These are phyloP conservation scores for Bacillus rossius DNA, from an alignment of 1,140 invertebrate genomes.

Conservation along the genomic window DNA sequence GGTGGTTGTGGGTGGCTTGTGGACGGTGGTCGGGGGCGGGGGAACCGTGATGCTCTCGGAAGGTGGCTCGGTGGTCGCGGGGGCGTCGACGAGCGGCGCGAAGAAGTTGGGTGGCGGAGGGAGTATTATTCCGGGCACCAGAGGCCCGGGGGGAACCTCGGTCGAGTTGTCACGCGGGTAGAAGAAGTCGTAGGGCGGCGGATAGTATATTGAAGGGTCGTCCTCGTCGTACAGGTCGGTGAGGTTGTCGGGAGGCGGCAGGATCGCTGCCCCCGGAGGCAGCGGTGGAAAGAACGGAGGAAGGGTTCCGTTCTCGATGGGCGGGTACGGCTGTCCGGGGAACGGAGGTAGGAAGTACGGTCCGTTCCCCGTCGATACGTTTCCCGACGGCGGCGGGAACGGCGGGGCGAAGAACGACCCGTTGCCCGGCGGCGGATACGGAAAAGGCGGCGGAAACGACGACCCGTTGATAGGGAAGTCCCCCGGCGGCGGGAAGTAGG, in stretches of 20 bases:
- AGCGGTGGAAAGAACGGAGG: conserved; percentile 26
- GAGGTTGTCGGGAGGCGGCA: conserved; percentile 62
- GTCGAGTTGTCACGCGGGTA: conserved; percentile 61
- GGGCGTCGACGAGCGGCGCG: conserved; percentile 50
- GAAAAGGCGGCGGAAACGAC: conserved; percentile 32
- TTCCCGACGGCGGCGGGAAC: conserved; percentile 45
- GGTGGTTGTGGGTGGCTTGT: conserved; percentile 5
- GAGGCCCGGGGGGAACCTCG: conserved; percentile 70
- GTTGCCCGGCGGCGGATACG: conserved; percentile 41
- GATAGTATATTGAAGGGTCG: conserved; percentile 85
- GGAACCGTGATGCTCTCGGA: conserved; percentile 23
- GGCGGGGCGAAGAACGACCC: conserved; percentile 47
- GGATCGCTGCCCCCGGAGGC: conserved; percentile 61
- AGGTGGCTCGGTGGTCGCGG: conserved; percentile 32
- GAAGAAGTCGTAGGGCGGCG: conserved; percentile 81
- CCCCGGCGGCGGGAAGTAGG: not conserved
- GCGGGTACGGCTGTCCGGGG: conserved; percentile 29
- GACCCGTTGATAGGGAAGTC: conserved; percentile 8
- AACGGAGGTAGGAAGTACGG: conserved; percentile 21
- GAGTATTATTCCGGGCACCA: conserved; percentile 81
- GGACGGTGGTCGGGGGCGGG: conserved; percentile 19
- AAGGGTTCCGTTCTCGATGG: not conserved
- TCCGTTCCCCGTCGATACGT: conserved; percentile 19
- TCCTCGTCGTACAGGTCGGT: conserved; percentile 76
- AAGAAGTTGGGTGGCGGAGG: conserved; percentile 85